Evolutionary conservation across 2,797 vertebrate species (phyloP).

Genomic region (Megaceryle alcyon): DNA sequence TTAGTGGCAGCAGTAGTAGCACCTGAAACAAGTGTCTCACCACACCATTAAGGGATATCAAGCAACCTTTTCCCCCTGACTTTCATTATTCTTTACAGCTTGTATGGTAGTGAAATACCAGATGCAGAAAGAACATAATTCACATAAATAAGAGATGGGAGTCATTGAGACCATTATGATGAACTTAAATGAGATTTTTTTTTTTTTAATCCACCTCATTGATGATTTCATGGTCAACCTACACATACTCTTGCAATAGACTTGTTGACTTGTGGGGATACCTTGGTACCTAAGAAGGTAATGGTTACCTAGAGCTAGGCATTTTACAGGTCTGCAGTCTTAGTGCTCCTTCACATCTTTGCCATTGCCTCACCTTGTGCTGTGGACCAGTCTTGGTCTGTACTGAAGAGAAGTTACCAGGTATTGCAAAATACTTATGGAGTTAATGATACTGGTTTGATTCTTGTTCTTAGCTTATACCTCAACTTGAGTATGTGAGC

Average conservation of each 20-base stretch:
- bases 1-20: conserved; percentile 1
- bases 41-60: not conserved
- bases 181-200: not conserved
- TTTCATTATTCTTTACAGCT: not conserved
- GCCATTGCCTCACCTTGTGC: not conserved
- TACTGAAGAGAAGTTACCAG: conserved; percentile 42
- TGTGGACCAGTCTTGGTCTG: not conserved
- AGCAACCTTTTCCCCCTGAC: not conserved
- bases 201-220: too few relatives aligned
- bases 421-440: not conserved
- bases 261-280: not conserved
- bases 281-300: conserved; percentile 60
- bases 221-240: conserved; percentile 35
- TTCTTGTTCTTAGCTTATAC: not conserved
- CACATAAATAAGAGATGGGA: not conserved
- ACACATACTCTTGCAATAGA: not conserved
- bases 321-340: not conserved
- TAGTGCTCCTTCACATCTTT: conserved; percentile 2
- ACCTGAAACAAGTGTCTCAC: not conserved
- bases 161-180: conserved; percentile 33
- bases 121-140: not conserved
- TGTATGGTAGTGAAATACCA: conserved; percentile 20
- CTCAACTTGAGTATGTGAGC: conserved; percentile 5
- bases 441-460: not conserved
- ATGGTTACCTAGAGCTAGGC: not conserved